Evolutionary conservation across 2,888 invertebrate genomes (phyloP), one percentile per base, ranked within the genome.

Genomic region (Beris morrisii): DNA sequence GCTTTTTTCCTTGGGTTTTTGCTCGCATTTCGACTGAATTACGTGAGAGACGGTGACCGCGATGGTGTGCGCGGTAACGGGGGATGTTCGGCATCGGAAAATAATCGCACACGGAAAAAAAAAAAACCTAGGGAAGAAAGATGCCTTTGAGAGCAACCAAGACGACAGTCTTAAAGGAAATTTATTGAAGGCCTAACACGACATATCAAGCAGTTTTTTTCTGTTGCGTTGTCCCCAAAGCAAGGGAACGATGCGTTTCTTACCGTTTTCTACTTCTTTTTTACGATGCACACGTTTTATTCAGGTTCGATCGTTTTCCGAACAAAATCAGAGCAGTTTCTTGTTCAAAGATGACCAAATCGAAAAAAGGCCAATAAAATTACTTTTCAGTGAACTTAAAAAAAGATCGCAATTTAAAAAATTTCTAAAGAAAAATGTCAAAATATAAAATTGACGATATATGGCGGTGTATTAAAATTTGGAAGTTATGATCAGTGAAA

Each of bases 161-260:
- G 46, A 52, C 61, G 61, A 61, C 61, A 45, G 50, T 66, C 66
- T 55, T 69, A 52, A 69, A 66, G 67, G 67, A 67, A 69, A 69
- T 67, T 69, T 69, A 67, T 67, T 69, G 66, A 69, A 64, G 69
- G 69, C 67, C 69, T 67, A 69, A 69, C 69, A 66, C 69, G 69
- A 69, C 69, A 69, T 69, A 69, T 69, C 67, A 69, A 69, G 64
- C 56, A 67, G 67, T 69, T 69, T 69, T 67, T 69, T 32, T 63
- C 59, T 45, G 56, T 50, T 61, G 32, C 38, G 50, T 48, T 31
- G 30, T 43, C 43, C 43, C 5, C 5, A 43, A 13, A 13, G 5
- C 13, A n/a, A 7, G 46, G n/a, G 48, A 43, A 48, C 45, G 46
- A n/a, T 56, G 22, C 13, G 56, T 56, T 56, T 56, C 43, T n/a